Evolutionary conservation across 2,113 vertebrate genomes (phyloP), one percentile per base, ranked within the genome.

Genomic region (Myrmecobius fasciatus): DNA sequence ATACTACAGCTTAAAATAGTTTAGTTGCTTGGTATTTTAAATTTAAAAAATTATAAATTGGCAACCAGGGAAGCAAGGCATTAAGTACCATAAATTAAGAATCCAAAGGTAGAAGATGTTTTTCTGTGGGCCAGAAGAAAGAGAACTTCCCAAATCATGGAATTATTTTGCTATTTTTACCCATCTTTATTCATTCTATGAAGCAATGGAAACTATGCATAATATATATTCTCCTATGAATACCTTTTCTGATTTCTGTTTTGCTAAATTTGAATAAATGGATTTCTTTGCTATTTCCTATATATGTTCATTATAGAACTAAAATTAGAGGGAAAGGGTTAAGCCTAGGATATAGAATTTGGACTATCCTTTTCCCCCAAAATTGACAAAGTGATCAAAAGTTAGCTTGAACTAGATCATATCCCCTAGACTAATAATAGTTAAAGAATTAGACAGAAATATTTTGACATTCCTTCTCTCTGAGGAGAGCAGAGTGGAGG

Each of bases 81-180:
- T 90, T 89, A 52, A 93, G 24, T 75, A 60, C 67, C 88, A 53
- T 0, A 48, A 92, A 96, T 89, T 91, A 93, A 91, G 28, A 51
- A 26, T 1, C 12, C 47, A 83, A 75, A 43, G 20, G 36, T 24
- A 10, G n/a, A 17, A 83, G 36, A 83, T 83, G 67, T 83, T 83
- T 83, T n/a, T 22, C 67, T 43, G n/a, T 43, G 67, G 5, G 2
- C 67, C n/a, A 24, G n/a, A 83, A 43, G 7, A 43, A 83, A 83
- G 1, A 20, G 67, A 83, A 83, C 20, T 83, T 83, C 67, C 6
- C n/a, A 83, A 83, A 83, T 43, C 20, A 43, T 24, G 2, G 36
- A 43, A 20, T 24, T 2, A 83, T 43, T 83, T 43, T 83, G n/a
- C n/a, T 75, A 17, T 22, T 43, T 75, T 75, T 75, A 43, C 67